Evolutionary conservation across 2,888 invertebrate species (phyloP).

Genomic region (Phyto melanocephala): DNA sequence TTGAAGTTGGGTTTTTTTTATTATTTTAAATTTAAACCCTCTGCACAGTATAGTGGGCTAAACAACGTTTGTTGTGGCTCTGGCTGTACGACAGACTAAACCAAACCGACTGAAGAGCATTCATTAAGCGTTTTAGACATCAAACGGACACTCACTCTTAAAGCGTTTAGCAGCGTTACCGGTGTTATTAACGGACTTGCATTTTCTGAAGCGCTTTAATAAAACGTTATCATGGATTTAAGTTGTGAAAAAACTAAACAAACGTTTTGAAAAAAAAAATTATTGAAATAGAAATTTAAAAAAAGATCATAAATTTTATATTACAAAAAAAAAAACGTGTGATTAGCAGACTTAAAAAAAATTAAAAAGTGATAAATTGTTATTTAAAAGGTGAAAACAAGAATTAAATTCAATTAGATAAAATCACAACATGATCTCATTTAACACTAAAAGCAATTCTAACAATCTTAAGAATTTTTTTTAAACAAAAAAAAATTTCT

Average conservation of each 20-base stretch:
- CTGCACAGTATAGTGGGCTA: slow-evolving; percentile 49
- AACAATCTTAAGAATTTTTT: slow-evolving; percentile 26
- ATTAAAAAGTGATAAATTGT: slow-evolving; percentile 14
- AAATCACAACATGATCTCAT: slow-evolving; percentile 53
- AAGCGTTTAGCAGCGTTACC: slow-evolving; percentile 78
- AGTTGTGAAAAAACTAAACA: background rate
- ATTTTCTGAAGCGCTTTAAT: background rate
- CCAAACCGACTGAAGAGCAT: slow-evolving; percentile 30
- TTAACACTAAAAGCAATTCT: slow-evolving; percentile 33
- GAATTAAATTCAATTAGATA: slow-evolving; percentile 30
- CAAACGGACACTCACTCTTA: slow-evolving; percentile 75
- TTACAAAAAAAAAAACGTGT: slow-evolving; percentile 1
- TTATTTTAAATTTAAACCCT: slow-evolving; percentile 48
- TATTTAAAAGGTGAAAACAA: slow-evolving; percentile 8
- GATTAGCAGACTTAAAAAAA: background rate
- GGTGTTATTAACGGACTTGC: slow-evolving; percentile 74
- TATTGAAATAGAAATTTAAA: background rate
- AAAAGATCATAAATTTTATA: background rate
- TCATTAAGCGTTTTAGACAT: slow-evolving; percentile 43
- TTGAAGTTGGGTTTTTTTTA: slow-evolving; percentile 62
- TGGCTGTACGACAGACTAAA: slow-evolving; percentile 2
- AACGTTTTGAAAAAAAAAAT: background rate
- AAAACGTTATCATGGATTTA: background rate
- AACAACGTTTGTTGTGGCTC: slow-evolving; percentile 25
- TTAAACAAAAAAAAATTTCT: background rate